Percentiles rank a stretch among this genome's conserved stretches.
phyloP scores from a whole-genome alignment of 2,113 vertebrate species.

The Pithys albifrons region DNA sequence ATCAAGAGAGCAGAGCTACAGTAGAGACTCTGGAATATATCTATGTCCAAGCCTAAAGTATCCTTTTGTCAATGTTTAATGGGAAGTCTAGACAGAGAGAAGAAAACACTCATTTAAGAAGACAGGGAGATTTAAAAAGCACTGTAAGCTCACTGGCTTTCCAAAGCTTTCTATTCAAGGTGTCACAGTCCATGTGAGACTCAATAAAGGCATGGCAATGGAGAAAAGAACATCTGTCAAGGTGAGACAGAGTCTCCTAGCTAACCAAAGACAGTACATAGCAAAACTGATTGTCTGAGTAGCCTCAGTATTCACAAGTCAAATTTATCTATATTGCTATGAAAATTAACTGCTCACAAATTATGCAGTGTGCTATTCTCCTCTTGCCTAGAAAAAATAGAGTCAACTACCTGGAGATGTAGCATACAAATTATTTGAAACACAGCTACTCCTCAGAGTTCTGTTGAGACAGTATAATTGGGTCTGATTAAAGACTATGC shows the following conservation, averaged over 20 bases:
- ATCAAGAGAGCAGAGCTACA: neutral
- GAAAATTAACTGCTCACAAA: neutral
- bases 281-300: neutral
- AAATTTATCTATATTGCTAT: neutral
- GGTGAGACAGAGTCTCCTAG: neutral
- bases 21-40: neutral
- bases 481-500: conserved; percentile 30
- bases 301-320: neutral
- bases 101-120: neutral
- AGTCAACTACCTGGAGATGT: neutral
- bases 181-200: neutral
- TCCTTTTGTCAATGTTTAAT: neutral
- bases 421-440: neutral
- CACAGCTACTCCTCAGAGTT: neutral
- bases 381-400: neutral
- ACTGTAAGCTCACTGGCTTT: neutral
- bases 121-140: neutral
- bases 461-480: neutral
- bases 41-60: neutral
- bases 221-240: neutral
- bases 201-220: neutral
- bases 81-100: neutral
- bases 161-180: neutral
- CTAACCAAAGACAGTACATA: neutral
- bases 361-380: neutral